Percentiles rank a stretch among this genome's conserved stretches.
Evolutionary conservation across 2,113 vertebrate species (phyloP).

Genomic region (Siphamia tubifer): DNA sequence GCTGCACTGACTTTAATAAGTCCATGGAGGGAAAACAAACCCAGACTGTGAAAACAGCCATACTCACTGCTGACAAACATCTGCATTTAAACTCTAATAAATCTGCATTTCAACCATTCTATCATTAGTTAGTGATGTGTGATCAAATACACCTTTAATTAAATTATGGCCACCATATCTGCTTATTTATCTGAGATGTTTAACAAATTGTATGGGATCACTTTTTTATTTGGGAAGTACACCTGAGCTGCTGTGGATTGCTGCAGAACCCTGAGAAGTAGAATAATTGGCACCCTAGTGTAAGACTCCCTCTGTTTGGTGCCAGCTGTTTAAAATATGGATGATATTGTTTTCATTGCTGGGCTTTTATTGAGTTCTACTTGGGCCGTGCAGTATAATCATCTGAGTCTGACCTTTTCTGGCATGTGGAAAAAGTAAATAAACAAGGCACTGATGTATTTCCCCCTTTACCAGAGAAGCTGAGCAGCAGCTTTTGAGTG

Average conservation of each 20-base stretch:
- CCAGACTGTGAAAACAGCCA: constrained; percentile 61
- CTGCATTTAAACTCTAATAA: constrained; percentile 64
- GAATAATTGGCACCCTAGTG: constrained; percentile 82
- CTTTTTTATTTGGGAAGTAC: constrained; percentile 51
- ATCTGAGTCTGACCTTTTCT: constrained; percentile 79
- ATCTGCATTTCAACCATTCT: constrained; percentile 26
- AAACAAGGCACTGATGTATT: constrained; percentile 76
- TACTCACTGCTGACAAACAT: constrained; percentile 63
- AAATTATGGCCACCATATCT: constrained; percentile 18
- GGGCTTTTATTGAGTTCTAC: constrained; percentile 78
- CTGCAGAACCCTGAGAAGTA: constrained; percentile 70
- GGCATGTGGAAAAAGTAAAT: constrained; percentile 77
- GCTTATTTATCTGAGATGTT: constrained; percentile 35
- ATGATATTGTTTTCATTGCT: constrained; percentile 81
- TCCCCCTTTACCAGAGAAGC: constrained; percentile 59
- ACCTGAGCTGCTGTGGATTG: constrained; percentile 63
- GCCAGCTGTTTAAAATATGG: constrained; percentile 83
- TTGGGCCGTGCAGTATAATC: constrained; percentile 67
- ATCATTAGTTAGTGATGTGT: constrained; percentile 27
- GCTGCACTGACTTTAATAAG: constrained; percentile 73
- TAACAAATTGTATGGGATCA: constrained; percentile 35
- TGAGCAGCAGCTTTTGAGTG: constrained; percentile 62
- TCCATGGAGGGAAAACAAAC: constrained; percentile 70
- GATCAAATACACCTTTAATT: constrained; percentile 25
- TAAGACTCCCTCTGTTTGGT: constrained; percentile 71